Percentiles rank a stretch among this genome's conserved stretches.
Conservation (phyloP, 1,140 invertebrate species). For the Polyergus mexicanus region DNA sequence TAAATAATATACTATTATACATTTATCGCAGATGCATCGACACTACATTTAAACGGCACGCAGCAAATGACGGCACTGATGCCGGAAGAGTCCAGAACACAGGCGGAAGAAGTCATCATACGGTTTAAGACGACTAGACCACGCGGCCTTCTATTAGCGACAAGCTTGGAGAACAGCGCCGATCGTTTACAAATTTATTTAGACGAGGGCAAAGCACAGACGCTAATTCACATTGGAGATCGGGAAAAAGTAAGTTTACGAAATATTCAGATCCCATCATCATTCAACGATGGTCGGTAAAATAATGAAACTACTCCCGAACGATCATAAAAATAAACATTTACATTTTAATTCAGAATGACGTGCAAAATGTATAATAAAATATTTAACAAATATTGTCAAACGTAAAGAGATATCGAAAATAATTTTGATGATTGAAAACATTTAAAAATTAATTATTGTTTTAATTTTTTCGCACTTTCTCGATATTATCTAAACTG, state of each 20-base stretch:
- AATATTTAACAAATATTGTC: neutral
- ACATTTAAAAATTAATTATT: neutral
- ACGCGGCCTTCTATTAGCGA: constrained; percentile 91
- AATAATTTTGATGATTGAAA: neutral
- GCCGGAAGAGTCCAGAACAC: constrained; percentile 93
- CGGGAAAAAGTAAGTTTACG: constrained; percentile 91
- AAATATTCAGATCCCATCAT: neutral
- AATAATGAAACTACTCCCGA: neutral
- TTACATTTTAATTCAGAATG: neutral
- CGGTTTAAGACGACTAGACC: constrained; percentile 95
- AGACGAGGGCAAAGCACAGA: constrained; percentile 92
- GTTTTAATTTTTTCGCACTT: neutral
- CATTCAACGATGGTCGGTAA: neutral
- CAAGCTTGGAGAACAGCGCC: constrained; percentile 91
- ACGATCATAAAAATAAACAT: neutral
- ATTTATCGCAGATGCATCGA: constrained; percentile 91
- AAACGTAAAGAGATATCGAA: neutral
- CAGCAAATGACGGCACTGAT: constrained; percentile 94
- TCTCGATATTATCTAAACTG: too few relatives aligned
- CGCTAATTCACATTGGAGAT: constrained; percentile 94
- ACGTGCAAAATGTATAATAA: neutral
- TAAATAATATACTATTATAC: constrained; percentile 13
- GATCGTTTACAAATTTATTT: constrained; percentile 94
- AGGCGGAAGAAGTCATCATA: constrained; percentile 96
- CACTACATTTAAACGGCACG: constrained; percentile 95